These are phyloP conservation scores for Drosophila acutilabella DNA, from an alignment of 2,888 invertebrate genomes.

Conservation along the genomic window DNA sequence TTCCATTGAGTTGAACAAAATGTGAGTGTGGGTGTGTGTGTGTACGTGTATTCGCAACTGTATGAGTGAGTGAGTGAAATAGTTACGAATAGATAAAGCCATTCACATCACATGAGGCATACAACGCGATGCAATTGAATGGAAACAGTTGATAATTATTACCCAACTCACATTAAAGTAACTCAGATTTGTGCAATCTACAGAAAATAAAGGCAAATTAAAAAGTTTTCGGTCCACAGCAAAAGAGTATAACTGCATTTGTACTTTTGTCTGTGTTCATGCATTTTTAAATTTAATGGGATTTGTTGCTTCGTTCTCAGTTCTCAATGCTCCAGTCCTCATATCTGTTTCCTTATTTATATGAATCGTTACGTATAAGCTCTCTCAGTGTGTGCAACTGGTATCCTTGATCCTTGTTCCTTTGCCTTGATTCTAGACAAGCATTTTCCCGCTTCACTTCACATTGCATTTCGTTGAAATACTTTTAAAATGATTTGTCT, in stretches of 20 bases:
- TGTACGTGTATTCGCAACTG: background rate
- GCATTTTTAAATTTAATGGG: slow-evolving; percentile 9
- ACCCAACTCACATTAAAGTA: background rate
- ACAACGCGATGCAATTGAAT: slow-evolving; percentile 23
- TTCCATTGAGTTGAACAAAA: slow-evolving; percentile 6
- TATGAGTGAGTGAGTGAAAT: slow-evolving; percentile 5
- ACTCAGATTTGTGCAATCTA: background rate
- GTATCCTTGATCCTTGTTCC: slow-evolving; percentile 21
- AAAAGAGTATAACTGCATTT: slow-evolving; percentile 1
- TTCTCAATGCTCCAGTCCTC: background rate
- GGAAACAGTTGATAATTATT: slow-evolving; percentile 18
- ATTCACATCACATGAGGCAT: background rate
- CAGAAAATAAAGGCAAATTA: background rate
- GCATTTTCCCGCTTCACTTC: slow-evolving; percentile 53
- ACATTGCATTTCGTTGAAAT: slow-evolving; percentile 68
- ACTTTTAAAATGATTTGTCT: slow-evolving; percentile 75
- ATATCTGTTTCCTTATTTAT: slow-evolving; percentile 22
- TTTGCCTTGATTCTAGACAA: slow-evolving; percentile 25
- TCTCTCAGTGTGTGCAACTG: slow-evolving; percentile 25
- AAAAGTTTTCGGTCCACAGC: background rate
- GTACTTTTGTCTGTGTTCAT: background rate
- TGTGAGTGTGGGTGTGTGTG: background rate
- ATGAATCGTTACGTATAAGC: slow-evolving; percentile 16
- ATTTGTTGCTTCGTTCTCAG: background rate
- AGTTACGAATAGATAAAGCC: slow-evolving; percentile 20